phyloP scores from a whole-genome alignment of 2,888 invertebrate genomes.

The Agrochola litura region DNA sequence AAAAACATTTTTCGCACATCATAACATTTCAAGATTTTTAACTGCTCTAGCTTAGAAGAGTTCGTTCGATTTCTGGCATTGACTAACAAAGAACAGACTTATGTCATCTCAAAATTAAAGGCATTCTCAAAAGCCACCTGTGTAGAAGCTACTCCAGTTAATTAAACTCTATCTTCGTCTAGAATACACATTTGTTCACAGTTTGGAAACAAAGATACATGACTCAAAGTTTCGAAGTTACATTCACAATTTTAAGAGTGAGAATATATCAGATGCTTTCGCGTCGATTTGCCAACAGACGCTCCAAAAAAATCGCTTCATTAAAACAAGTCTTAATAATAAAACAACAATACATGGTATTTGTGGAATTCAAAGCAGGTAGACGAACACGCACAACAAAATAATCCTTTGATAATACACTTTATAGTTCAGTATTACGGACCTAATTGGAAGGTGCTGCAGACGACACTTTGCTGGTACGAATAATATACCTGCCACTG shows the following conservation, averaged over 20 bases:
- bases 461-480: neutral
- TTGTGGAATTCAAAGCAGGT: neutral
- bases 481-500: no score
- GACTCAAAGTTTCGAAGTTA: slow-evolving; percentile 18
- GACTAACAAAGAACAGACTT: neutral
- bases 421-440: slow-evolving; percentile 1
- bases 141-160: slow-evolving; percentile 7
- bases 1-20: neutral
- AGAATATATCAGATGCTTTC: neutral
- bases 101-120: neutral
- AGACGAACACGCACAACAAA: neutral
- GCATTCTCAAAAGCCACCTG: slow-evolving; percentile 8
- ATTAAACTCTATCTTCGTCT: slow-evolving; percentile 23
- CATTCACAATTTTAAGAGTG: neutral
- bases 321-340: neutral
- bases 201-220: slow-evolving; percentile 36
- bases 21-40: neutral
- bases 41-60: neutral
- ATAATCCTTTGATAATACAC: neutral
- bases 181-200: slow-evolving; percentile 16
- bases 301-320: neutral
- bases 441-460: neutral
- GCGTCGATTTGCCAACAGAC: neutral
- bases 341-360: neutral
- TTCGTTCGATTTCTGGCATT: neutral